phyloP scores from a whole-genome alignment of 1,140 invertebrate genomes.

The Scaptomyza pallida region DNA sequence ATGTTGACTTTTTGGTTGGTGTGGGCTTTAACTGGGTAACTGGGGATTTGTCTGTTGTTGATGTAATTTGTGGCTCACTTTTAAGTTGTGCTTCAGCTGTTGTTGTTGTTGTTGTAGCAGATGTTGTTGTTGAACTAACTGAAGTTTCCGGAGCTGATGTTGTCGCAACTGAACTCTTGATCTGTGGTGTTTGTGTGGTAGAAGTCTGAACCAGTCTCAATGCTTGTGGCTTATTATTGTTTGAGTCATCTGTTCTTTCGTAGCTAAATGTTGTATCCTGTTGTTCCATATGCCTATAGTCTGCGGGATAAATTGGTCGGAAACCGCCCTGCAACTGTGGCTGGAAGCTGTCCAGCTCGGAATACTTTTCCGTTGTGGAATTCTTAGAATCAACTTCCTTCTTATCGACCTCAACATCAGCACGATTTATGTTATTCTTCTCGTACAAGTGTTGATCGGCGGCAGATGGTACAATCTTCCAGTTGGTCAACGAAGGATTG shows the following conservation, averaged over 20 bases:
- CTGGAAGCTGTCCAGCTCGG: slow-evolving; percentile 88
- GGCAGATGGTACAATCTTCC: slow-evolving; percentile 86
- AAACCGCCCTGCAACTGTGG: slow-evolving; percentile 89
- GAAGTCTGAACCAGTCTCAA: slow-evolving; percentile 41
- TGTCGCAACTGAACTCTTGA: slow-evolving; percentile 13
- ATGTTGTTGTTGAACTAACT: slow-evolving; percentile 36
- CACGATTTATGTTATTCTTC: slow-evolving; percentile 78
- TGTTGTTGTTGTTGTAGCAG: slow-evolving; percentile 38
- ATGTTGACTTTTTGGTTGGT: slow-evolving; percentile 66
- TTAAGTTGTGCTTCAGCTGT: slow-evolving; percentile 9
- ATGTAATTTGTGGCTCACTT: not conserved
- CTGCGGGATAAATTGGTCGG: slow-evolving; percentile 86
- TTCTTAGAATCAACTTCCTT: slow-evolving; percentile 36
- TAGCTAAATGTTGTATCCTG: slow-evolving; percentile 27
- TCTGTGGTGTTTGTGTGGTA: slow-evolving; percentile 19
- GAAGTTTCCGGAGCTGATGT: slow-evolving; percentile 18
- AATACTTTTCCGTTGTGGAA: slow-evolving; percentile 77
- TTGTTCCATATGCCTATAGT: slow-evolving; percentile 59
- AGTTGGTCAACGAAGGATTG: slow-evolving; percentile 84
- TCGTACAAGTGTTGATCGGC: slow-evolving; percentile 56
- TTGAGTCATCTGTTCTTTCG: slow-evolving; percentile 19
- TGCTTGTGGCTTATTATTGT: slow-evolving; percentile 52
- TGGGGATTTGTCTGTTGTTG: slow-evolving; percentile 40
- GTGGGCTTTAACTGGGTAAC: slow-evolving; percentile 35
- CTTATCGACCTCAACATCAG: slow-evolving; percentile 60